These are phyloP conservation scores for Acanthacorydalis orientalis DNA, from an alignment of 2,888 invertebrate species.

Conservation along the genomic window DNA sequence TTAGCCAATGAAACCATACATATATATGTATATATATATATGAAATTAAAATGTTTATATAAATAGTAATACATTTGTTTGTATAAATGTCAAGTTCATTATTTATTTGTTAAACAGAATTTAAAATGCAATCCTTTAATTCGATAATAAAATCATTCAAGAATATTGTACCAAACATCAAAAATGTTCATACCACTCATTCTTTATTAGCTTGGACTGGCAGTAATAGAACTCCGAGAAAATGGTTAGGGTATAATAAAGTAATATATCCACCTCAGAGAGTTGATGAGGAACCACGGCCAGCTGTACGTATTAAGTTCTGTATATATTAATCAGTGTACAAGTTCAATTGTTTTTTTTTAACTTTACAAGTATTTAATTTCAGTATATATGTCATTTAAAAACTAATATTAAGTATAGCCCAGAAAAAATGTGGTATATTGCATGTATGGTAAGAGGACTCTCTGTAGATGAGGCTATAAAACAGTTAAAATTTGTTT, in stretches of 20 bases:
- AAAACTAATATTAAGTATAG: conserved; percentile 76
- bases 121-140: too few relatives aligned
- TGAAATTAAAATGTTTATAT: too few relatives aligned
- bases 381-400: conserved; percentile 78
- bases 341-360: neutral
- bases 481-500: conserved; percentile 70
- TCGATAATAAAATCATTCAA: too few relatives aligned
- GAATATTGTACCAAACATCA: neutral
- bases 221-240: conserved; percentile 26
- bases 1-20: too few relatives aligned
- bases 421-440: conserved; percentile 85
- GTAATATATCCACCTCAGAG: conserved; percentile 64
- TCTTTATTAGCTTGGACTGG: conserved; percentile 17
- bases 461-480: conserved; percentile 89
- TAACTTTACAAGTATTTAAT: conserved; percentile 13
- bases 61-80: too few relatives aligned
- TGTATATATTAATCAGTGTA: neutral
- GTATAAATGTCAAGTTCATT: too few relatives aligned
- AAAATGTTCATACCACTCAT: conserved; percentile 6
- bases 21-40: too few relatives aligned
- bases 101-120: too few relatives aligned
- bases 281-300: conserved; percentile 54
- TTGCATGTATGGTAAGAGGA: conserved; percentile 74
- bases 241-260: conserved; percentile 52
- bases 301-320: conserved; percentile 43